Percentiles rank a stretch among this genome's conserved stretches.
Conservation (phyloP, 2,113 vertebrate genomes). For the Pipa parva region DNA sequence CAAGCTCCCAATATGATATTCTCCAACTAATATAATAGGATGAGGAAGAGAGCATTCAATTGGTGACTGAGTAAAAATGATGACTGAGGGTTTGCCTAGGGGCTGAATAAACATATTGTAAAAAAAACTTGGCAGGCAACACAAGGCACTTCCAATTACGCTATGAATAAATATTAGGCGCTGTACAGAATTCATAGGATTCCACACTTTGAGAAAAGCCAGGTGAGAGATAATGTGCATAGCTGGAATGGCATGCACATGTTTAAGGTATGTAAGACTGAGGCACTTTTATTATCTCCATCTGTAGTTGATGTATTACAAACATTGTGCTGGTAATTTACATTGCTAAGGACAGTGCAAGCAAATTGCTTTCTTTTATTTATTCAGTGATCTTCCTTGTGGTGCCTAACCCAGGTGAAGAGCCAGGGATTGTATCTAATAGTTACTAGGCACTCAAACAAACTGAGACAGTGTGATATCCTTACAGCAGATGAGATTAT, state of each 20-base stretch:
- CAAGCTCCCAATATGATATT: too few species aligned
- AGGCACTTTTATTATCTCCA: constrained; percentile 45
- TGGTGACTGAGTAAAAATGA: constrained; percentile 60
- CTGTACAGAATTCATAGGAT: constrained; percentile 50
- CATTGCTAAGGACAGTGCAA: not conserved
- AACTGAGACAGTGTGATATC: too few species aligned
- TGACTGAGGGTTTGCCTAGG: constrained; percentile 61
- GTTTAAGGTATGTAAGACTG: constrained; percentile 49
- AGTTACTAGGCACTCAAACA: too few species aligned
- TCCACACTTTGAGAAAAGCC: constrained; percentile 60
- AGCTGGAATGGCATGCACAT: constrained; percentile 50
- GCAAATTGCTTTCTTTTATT: not conserved
- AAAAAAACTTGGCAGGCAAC: constrained; percentile 55
- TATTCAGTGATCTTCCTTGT: not conserved
- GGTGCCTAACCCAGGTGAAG: not conserved
- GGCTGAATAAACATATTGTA: constrained; percentile 67
- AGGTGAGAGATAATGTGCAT: constrained; percentile 58
- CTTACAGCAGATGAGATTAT: too few species aligned
- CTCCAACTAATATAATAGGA: too few species aligned
- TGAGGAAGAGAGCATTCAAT: too few species aligned
- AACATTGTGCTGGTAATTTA: not conserved
- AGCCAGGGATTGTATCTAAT: too few species aligned
- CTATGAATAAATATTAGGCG: constrained; percentile 66
- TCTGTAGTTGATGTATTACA: constrained; percentile 47
- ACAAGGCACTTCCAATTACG: constrained; percentile 64